Base-by-base conservation (phyloP, 2,888 invertebrate genomes). In the Lacanobia wlatinum region DNA sequence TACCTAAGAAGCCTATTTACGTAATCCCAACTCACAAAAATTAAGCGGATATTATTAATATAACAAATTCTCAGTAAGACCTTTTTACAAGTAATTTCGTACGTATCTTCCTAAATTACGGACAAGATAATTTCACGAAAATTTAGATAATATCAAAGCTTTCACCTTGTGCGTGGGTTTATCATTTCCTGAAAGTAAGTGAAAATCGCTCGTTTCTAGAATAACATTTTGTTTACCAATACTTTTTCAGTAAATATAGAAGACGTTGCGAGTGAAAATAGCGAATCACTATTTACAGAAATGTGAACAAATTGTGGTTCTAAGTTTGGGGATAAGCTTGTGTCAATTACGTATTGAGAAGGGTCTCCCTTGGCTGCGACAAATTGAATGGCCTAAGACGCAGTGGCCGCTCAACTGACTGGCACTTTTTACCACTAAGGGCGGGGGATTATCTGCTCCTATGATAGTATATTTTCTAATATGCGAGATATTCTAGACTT, bases 331-430 rank as follows among this genome's bases (percentile, higher is more conserved):
- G 94, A 94, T 95, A 94, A 95, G 93, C 95, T 91, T 90, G 91
- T 94, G 95, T 95, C 95, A 95, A 95, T 95, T 95, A 95, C 92
- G 91, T 88, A 94, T 93, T 95, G 95, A 94, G 93, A 90, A 95
- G 95, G 95, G 95, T 95, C 89, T 85, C 87, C 87, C 87, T 88
- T 87, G 88, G 87, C 80, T 87, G 89, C 91, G 93, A 95, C 94
- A 94, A 95, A 95, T 94, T 93, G 94, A 94, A 94, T 93, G 94
- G 92, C 90, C 92, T 92, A 92, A 92, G 91, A 89, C 90, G 89
- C 83, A 83, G 79, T 87, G 81, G 86, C 84, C 84, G 80, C 85
- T 81, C 87, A 81, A 89, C 90, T 92, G 93, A 93, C 93, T 92
- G 89, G 92, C 93, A 92, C 93, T 94, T 94, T 94, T 94, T 94